Evolutionary conservation across 2,113 vertebrate species (phyloP).

Genomic region (Pedetes capensis): DNA sequence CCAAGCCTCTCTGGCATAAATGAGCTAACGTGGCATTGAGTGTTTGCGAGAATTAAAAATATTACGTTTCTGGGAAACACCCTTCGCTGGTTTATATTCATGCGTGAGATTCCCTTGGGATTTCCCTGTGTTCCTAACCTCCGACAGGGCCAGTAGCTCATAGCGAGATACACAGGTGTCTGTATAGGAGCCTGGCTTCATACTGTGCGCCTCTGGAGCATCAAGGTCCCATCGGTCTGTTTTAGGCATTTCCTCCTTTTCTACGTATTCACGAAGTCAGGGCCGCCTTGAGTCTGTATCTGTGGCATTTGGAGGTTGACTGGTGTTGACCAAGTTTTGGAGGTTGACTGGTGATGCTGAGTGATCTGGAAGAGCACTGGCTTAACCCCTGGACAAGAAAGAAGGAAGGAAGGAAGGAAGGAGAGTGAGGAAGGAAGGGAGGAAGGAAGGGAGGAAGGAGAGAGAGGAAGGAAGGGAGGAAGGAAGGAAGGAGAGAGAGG

Average conservation of each 20-base stretch:
- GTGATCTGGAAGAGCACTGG: background rate
- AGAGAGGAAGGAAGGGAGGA: too few species aligned
- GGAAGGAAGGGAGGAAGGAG: background rate
- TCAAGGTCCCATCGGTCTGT: background rate
- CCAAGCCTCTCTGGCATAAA: background rate
- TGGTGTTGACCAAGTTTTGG: too few species aligned
- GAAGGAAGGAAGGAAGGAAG: too few species aligned
- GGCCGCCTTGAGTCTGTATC: background rate
- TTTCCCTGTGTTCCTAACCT: background rate
- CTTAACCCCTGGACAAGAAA: background rate
- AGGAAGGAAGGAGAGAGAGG: too few species aligned
- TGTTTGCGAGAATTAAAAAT: background rate
- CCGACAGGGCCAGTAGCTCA: background rate
- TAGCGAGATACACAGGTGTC: fast-evolving
- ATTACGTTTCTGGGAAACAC: background rate
- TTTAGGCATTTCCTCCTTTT: background rate
- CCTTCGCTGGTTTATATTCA: background rate
- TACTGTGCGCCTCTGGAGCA: background rate
- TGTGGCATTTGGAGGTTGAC: background rate
- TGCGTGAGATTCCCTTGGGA: background rate
- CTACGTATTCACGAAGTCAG: background rate
- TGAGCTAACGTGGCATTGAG: background rate
- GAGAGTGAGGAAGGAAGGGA: background rate
- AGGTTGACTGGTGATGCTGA: background rate
- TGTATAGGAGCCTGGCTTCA: background rate